Conservation (phyloP, 2,888 invertebrate genomes). For the Xylocampa areola region DNA sequence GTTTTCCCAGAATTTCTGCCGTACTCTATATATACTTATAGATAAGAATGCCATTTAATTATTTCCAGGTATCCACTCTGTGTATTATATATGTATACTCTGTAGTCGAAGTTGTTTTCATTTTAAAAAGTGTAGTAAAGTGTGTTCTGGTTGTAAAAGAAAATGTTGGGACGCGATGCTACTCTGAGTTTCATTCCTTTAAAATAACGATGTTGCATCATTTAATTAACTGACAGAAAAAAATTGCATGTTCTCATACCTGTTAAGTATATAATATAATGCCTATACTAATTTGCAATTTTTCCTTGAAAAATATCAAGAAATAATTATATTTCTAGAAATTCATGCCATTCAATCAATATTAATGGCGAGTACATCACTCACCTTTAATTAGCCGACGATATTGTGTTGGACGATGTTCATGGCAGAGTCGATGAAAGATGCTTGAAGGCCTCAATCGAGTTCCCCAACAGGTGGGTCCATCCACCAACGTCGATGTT, state of each 20-base stretch:
- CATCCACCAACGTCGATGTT: too few relatives aligned
- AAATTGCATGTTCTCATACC: neutral
- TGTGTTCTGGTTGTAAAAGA: neutral
- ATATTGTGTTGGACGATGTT: too few relatives aligned
- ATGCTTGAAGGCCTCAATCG: too few relatives aligned
- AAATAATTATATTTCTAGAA: too few relatives aligned
- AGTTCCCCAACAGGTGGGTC: too few relatives aligned
- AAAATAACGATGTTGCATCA: neutral
- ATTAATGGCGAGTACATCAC: too few relatives aligned
- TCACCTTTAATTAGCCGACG: too few relatives aligned
- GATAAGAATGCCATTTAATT: conserved; percentile 1
- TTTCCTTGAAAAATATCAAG: too few relatives aligned
- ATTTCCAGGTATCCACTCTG: conserved; percentile 25
- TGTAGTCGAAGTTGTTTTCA: neutral
- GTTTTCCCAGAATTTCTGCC: conserved; percentile 12
- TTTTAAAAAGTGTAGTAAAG: conserved; percentile 5
- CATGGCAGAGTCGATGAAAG: too few relatives aligned
- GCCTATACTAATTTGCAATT: too few relatives aligned
- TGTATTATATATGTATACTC: conserved; percentile 21
- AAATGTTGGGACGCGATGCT: neutral
- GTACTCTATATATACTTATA: neutral
- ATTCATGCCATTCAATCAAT: too few relatives aligned
- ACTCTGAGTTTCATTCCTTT: neutral
- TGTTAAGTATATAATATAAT: too few relatives aligned
- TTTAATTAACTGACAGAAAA: neutral